Evolutionary conservation across 2,113 vertebrate species (phyloP).

Genomic region (Oreochromis niloticus): DNA sequence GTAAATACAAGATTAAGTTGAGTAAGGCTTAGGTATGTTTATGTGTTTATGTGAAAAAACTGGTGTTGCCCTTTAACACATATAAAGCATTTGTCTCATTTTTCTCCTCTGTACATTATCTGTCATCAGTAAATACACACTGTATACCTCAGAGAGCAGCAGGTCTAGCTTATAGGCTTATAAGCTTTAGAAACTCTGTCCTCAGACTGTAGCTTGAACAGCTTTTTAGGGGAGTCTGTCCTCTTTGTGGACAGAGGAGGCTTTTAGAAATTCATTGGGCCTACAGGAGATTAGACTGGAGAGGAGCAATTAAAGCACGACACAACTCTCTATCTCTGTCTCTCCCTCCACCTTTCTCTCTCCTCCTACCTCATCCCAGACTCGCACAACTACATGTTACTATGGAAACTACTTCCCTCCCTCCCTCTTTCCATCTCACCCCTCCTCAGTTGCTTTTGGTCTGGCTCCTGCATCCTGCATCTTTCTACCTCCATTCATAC

Average conservation of each 20-base stretch:
- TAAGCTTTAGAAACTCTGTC: neutral
- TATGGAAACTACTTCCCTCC: conserved; percentile 44
- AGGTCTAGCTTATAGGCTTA: neutral
- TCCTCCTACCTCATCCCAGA: conserved; percentile 1
- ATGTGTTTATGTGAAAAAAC: neutral
- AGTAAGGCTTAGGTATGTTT: neutral
- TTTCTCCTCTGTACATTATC: neutral
- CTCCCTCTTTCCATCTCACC: neutral
- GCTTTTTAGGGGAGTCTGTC: neutral
- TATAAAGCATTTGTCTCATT: neutral
- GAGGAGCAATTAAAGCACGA: conserved; percentile 50
- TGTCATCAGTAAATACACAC: neutral
- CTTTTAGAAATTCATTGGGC: conserved; percentile 14
- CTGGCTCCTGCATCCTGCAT: neutral
- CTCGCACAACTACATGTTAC: conserved; percentile 43
- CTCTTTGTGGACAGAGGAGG: neutral
- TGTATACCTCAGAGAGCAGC: neutral
- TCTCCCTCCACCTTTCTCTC: neutral
- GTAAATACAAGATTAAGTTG: neutral
- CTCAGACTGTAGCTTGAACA: neutral
- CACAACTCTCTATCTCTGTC: conserved; percentile 19
- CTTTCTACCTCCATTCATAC: neutral
- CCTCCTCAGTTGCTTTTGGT: neutral
- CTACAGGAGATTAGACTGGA: conserved; percentile 35
- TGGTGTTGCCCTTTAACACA: neutral